phyloP scores from a whole-genome alignment of 2,113 vertebrate genomes.

The Hydrochoerus hydrochaeris region DNA sequence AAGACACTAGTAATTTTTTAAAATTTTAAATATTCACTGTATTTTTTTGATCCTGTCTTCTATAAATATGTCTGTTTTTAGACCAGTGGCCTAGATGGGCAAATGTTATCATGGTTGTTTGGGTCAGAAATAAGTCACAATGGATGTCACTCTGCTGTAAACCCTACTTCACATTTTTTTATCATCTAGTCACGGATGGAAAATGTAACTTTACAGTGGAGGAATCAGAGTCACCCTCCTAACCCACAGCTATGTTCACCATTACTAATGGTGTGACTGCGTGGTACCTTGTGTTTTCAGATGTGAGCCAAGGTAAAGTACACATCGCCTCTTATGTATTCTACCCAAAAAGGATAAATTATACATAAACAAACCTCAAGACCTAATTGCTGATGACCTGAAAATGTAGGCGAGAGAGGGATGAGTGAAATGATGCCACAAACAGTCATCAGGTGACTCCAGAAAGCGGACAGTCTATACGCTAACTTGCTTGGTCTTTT shows the following conservation, averaged over 20 bases:
- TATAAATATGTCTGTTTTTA: not conserved
- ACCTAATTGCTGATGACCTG: not conserved
- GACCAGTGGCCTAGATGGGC: not conserved
- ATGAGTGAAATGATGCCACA: not conserved
- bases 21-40: not conserved
- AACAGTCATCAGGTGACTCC: not conserved
- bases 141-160: not conserved
- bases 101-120: not conserved
- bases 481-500: not conserved
- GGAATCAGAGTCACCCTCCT: not conserved
- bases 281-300: not conserved
- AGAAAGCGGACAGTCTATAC: not conserved
- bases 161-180: not conserved
- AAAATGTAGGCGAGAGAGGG: not conserved
- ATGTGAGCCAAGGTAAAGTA: not conserved
- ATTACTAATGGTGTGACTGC: not conserved
- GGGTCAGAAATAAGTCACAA: slow-evolving; percentile 17
- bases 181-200: not conserved
- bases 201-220: not conserved
- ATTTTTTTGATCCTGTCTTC: not conserved
- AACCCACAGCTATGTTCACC: not conserved
- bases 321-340: not conserved
- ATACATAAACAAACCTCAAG: not conserved
- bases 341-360: not conserved
- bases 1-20: not conserved